phyloP scores from a whole-genome alignment of 23 tunicate genomes.

The Pegea sp. region DNA sequence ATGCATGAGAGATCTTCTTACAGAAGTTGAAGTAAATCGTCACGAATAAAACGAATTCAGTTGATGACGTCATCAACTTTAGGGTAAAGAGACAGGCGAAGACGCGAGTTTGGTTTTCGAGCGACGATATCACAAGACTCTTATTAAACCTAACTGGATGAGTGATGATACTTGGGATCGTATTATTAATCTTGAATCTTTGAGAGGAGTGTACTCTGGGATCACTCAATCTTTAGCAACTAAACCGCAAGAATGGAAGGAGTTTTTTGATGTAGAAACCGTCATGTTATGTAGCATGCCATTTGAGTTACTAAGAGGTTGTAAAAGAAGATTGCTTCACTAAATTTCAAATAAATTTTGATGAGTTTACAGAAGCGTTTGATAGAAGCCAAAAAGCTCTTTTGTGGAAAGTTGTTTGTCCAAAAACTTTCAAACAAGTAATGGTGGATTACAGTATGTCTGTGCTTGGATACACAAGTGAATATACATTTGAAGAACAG shows the following conservation, averaged over 20 bases:
- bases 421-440: constrained; percentile 18
- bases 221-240: constrained; percentile 31
- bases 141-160: constrained; percentile 53
- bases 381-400: constrained; percentile 75
- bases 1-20: no score
- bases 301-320: no score
- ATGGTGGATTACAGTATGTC: constrained; percentile 17
- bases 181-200: constrained; percentile 12
- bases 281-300: constrained; percentile 42
- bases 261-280: constrained; percentile 32
- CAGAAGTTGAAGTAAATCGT: no score
- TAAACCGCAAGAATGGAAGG: constrained; percentile 53
- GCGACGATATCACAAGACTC: no score
- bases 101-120: not conserved
- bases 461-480: no score
- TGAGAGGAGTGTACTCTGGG: constrained; percentile 15
- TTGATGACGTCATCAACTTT: not conserved
- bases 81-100: not conserved
- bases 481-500: no score
- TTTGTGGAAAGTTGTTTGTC: constrained; percentile 54
- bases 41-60: constrained; percentile 5
- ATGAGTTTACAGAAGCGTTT: no score
- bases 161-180: constrained; percentile 17
- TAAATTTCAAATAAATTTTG: no score
- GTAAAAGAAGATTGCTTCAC: not conserved